Evolutionary conservation across 2,113 vertebrate genomes (phyloP).

Genomic region (Corvus moneduloides): DNA sequence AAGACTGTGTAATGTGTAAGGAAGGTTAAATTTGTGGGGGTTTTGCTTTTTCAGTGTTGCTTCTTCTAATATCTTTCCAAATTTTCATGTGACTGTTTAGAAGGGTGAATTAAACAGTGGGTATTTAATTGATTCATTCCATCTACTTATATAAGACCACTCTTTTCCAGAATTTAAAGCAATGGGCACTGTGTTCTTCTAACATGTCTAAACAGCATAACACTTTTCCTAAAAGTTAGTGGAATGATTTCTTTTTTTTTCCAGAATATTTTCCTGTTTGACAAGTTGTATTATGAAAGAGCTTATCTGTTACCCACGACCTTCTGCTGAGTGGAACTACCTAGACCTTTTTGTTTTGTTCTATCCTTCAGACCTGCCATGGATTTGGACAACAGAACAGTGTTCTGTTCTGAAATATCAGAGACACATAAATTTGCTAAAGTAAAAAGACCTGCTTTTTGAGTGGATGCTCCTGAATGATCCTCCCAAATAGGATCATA

Average conservation of each 20-base stretch:
- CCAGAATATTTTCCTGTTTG: neutral
- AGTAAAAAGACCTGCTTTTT: neutral
- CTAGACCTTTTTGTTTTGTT: neutral
- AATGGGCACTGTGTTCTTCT: neutral
- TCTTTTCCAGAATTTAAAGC: neutral
- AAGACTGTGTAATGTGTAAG: neutral
- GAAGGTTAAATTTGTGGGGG: neutral
- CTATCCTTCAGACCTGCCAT: neutral
- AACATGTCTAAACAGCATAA: neutral
- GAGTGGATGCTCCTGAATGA: neutral
- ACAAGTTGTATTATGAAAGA: neutral
- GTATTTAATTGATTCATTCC: neutral
- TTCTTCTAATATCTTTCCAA: neutral
- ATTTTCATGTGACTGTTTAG: neutral
- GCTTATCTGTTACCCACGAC: neutral
- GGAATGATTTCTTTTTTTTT: neutral
- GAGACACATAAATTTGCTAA: neutral
- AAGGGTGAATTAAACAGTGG: neutral
- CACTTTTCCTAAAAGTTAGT: rapidly evolving
- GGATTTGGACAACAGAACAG: neutral
- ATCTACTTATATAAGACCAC: neutral
- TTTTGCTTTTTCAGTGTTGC: neutral
- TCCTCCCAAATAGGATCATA: neutral
- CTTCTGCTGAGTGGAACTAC: neutral
- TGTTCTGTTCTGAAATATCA: neutral